These are phyloP conservation scores for Bellardia bayeri DNA, from an alignment of 2,888 invertebrate genomes.

Conservation along the genomic window DNA sequence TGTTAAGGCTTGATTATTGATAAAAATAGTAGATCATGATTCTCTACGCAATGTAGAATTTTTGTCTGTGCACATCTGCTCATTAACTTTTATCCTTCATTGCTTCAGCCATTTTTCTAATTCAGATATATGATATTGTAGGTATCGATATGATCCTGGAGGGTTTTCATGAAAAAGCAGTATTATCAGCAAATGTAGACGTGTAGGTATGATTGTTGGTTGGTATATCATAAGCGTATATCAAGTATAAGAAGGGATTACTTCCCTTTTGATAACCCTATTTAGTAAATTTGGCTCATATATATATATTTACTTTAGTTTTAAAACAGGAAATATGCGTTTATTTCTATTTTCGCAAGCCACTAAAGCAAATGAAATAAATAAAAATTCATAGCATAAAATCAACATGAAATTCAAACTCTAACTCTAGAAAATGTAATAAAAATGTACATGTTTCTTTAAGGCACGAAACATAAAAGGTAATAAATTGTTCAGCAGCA, in stretches of 20 bases:
- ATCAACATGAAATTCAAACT: constrained; percentile 39
- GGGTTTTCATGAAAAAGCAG: no score
- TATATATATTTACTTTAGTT: constrained; percentile 11
- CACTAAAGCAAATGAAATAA: constrained; percentile 42
- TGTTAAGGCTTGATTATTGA: no score
- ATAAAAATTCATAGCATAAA: constrained; percentile 53
- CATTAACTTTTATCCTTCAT: no score
- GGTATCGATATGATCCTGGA: no score
- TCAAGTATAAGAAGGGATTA: not conserved
- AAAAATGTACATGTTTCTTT: constrained; percentile 28
- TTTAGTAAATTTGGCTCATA: not conserved
- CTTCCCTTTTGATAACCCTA: constrained; percentile 29
- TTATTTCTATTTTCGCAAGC: constrained; percentile 35
- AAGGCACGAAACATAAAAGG: not conserved
- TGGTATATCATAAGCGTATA: no score
- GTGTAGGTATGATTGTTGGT: no score
- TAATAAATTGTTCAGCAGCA: constrained; percentile 34
- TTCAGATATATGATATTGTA: no score
- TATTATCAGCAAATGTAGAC: no score
- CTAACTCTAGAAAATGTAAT: constrained; percentile 5
- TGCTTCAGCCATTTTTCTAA: no score
- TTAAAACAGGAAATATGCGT: constrained; percentile 42
- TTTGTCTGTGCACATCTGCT: no score
- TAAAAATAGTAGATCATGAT: no score
- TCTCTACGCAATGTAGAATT: no score